Base-by-base conservation (phyloP, 1,140 invertebrate species). In the Hylaeus anthracinus region DNA sequence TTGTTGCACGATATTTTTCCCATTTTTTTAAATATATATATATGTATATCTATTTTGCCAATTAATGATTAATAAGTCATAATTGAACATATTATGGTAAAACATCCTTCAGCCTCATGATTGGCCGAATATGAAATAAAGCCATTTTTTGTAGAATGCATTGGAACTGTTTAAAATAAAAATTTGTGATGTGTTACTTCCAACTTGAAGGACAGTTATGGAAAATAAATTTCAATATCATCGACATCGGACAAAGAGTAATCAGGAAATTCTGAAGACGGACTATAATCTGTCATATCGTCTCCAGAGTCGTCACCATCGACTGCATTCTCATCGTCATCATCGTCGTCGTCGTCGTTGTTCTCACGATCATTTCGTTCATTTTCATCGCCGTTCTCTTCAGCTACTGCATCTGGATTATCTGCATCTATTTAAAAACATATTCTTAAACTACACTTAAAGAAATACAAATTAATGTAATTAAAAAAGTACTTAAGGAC, bases 331-430 rank as follows among this genome's bases (percentile, higher is more conserved):
- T 92, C 89, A 48, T 90, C 91, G 14, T 89, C 91, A 67, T 91
- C 90, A 66, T 94, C 92, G 10, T 94, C 92, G 14, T 90, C 90
- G 39, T 94, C 92, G 82, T 94, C 91, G 6, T 93, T 89, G 82
- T 94, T 91, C 12, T 94, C 91, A 1, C 85, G 90, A 39, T 93
- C 92, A 26, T 91, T 89, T n/a, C 92, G 93, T 48, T 93, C 91
- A 9, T 92, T 91, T 61, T 92, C 92, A 41, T 92, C 92, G 8
- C 89, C 92, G 58, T 94, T 92, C 14, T 93, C 92, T 9, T 91
- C 92, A 5, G 83, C 89, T 12, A 79, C 86, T 37, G 88, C 88
- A 60, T 91, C 90, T 12, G 86, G 86, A 79, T 92, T 92, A 83
- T 93, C 92, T 12, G 82, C 89, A 83, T 92, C 91, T 92, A 61